Conservation (phyloP, 2,113 vertebrate species). For the Delphinapterus leucas region DNA sequence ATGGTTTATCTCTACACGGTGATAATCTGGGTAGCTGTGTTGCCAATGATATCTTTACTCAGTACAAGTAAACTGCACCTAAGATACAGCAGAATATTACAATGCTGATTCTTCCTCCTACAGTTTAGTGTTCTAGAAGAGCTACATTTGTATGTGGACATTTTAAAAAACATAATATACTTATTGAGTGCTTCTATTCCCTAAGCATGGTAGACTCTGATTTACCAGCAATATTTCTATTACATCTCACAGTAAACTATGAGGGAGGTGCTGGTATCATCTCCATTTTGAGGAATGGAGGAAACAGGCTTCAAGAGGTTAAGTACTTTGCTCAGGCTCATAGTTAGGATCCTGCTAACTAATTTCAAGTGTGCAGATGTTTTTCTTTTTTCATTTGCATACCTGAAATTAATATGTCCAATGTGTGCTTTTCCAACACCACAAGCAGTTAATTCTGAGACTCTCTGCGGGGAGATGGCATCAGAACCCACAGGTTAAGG, state of each 20-base stretch:
- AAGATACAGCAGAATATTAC: background rate
- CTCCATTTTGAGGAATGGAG: background rate
- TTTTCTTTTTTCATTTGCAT: background rate
- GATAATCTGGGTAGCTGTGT: background rate
- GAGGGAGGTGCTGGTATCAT: background rate
- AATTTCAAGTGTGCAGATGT: no score
- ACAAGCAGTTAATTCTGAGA: background rate
- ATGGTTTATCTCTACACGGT: background rate
- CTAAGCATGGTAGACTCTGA: background rate
- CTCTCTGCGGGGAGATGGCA: no score
- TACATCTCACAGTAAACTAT: background rate
- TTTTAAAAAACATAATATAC: background rate
- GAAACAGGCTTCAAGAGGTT: background rate
- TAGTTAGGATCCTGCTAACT: background rate
- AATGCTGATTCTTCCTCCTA: background rate
- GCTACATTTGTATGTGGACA: background rate
- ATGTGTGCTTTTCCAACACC: background rate
- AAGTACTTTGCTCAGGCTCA: background rate
- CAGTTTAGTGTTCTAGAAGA: background rate
- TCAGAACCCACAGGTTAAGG: background rate
- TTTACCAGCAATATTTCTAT: background rate
- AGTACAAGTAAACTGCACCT: background rate
- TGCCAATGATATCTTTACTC: background rate
- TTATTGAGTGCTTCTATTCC: background rate
- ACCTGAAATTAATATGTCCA: background rate